Conservation (phyloP, 30 jellyfish, hydroid and myxozoan species). For the Aurelia coerulea region DNA sequence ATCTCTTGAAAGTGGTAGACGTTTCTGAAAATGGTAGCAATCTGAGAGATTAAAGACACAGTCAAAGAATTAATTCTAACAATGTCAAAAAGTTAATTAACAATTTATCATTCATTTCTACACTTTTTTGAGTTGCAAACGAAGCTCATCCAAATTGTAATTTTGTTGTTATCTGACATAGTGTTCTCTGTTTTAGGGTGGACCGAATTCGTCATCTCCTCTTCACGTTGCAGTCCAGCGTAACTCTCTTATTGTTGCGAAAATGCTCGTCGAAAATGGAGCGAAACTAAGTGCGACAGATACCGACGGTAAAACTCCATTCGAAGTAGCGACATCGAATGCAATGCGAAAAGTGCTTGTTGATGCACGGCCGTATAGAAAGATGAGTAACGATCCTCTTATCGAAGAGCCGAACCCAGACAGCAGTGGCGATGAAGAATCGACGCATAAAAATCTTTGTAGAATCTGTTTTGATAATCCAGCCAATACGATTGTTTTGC, state of each 20-base stretch:
- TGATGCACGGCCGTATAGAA: constrained; percentile 54
- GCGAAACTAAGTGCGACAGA: constrained; percentile 72
- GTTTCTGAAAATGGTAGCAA: too few relatives aligned
- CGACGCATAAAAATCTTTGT: constrained; percentile 47
- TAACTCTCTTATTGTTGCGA: constrained; percentile 43
- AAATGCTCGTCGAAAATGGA: constrained; percentile 62
- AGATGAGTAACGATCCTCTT: not conserved
- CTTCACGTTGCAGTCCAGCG: constrained; percentile 72
- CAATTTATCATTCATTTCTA: too few relatives aligned
- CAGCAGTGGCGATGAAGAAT: constrained; percentile 62
- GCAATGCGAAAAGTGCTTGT: constrained; percentile 80
- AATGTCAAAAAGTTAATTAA: too few relatives aligned
- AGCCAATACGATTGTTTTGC: constrained; percentile 80
- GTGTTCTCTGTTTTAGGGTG: constrained; percentile 67
- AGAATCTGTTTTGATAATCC: constrained; percentile 81
- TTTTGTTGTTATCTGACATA: too few relatives aligned
- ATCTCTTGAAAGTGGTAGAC: too few relatives aligned
- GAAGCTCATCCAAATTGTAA: too few relatives aligned
- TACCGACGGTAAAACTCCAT: constrained; percentile 86
- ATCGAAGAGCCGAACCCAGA: constrained; percentile 38
- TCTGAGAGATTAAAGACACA: too few relatives aligned
- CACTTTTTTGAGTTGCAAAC: too few relatives aligned
- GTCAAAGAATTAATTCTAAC: too few relatives aligned
- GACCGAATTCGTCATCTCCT: constrained; percentile 60
- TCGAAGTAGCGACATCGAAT: constrained; percentile 86